phyloP scores from a whole-genome alignment of 2,888 invertebrate species.

The Cephus pygmeus region DNA sequence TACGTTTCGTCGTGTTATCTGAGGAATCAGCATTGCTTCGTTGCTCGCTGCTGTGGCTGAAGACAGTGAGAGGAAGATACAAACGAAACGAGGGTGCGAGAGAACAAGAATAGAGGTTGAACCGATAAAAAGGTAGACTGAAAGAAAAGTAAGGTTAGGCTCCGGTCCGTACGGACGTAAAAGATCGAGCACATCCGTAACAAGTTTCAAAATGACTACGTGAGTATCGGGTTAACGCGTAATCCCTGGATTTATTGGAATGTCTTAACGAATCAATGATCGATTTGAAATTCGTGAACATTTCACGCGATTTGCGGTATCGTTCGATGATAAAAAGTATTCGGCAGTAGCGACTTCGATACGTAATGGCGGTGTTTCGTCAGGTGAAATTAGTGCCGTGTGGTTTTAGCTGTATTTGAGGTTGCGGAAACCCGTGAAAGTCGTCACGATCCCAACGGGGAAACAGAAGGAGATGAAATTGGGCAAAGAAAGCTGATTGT shows the following conservation, averaged over 20 bases:
- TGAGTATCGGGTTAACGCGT: background rate
- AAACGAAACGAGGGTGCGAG: slow-evolving; percentile 11
- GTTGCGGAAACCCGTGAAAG: background rate
- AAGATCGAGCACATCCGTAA: background rate
- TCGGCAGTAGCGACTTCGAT: background rate
- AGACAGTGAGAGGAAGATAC: slow-evolving; percentile 11
- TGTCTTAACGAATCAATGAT: background rate
- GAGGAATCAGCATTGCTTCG: slow-evolving; percentile 27
- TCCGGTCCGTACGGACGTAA: background rate
- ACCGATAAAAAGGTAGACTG: background rate
- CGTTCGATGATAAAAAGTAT: background rate
- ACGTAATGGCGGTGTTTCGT: background rate
- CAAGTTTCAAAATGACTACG: background rate
- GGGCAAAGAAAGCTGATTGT: background rate
- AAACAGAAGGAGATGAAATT: background rate
- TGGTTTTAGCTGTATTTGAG: background rate
- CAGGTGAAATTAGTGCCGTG: background rate
- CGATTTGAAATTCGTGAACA: background rate
- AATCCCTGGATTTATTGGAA: background rate
- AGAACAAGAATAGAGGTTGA: slow-evolving; percentile 10
- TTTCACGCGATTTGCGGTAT: background rate
- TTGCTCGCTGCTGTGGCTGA: background rate
- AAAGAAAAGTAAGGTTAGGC: background rate
- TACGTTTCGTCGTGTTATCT: slow-evolving; percentile 37
- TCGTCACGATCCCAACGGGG: background rate